A percentile compares a stretch with the other conserved stretches of the same genome.
Conservation (phyloP, 2,888 invertebrate genomes). For the Caenorhabditis panamensis region DNA sequence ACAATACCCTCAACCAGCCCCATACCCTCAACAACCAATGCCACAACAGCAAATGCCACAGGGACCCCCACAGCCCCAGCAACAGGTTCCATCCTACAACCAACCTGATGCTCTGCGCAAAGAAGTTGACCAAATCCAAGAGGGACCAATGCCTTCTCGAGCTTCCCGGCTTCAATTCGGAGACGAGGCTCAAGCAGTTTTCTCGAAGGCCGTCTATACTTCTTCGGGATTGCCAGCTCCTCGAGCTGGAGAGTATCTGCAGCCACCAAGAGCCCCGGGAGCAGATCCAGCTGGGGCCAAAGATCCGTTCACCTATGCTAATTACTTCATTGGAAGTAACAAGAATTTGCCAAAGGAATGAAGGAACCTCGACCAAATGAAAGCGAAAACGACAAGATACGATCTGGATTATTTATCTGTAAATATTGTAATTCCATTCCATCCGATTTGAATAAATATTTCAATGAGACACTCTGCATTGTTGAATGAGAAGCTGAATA, state of each 20-base stretch:
- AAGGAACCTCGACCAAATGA: not conserved
- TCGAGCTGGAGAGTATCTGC: conserved; percentile 55
- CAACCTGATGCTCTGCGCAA: conserved; percentile 41
- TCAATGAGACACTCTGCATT: conserved; percentile 36
- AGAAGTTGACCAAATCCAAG: conserved; percentile 44
- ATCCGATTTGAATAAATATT: conserved; percentile 35
- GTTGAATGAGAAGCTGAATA: conserved; percentile 13
- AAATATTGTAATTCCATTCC: conserved; percentile 51
- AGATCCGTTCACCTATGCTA: conserved; percentile 58
- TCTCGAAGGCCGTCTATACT: conserved; percentile 53
- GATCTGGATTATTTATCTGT: conserved; percentile 49
- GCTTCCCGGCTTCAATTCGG: conserved; percentile 46
- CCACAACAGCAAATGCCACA: conserved; percentile 16
- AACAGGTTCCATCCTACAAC: conserved; percentile 21
- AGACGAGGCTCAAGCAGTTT: conserved; percentile 54
- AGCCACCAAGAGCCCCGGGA: conserved; percentile 43
- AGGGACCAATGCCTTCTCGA: conserved; percentile 32
- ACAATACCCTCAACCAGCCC: conserved; percentile 27
- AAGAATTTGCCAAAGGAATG: conserved; percentile 40
- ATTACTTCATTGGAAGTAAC: conserved; percentile 65
- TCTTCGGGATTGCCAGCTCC: conserved; percentile 50
- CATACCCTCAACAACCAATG: not conserved
- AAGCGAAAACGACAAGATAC: not conserved
- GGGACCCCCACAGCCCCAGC: conserved; percentile 17
- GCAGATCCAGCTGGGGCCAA: conserved; percentile 32